Percentiles rank a stretch among this genome's conserved stretches.
These are phyloP conservation scores for Eutolmus rufibarbis DNA, from an alignment of 2,888 invertebrate species.

Conservation along the genomic window DNA sequence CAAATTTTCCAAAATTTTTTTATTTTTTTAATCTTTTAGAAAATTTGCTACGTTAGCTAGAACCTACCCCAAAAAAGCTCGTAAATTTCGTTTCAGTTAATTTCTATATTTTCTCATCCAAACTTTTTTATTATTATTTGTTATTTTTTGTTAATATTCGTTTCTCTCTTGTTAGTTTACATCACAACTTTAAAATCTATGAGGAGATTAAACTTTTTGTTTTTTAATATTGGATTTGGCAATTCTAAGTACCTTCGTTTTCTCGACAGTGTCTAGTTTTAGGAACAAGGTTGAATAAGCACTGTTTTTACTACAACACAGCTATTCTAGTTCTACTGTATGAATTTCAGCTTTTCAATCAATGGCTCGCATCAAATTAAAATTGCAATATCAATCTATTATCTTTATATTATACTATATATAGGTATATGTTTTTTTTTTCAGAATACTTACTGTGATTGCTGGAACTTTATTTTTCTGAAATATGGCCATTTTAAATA, in stretches of 20 bases:
- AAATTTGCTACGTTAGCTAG: neutral
- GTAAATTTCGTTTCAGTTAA: neutral
- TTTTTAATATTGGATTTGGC: neutral
- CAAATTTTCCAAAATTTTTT: neutral
- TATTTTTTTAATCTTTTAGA: neutral
- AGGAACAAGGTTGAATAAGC: neutral
- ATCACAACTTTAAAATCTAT: neutral
- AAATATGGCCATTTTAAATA: neutral
- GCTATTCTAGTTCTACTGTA: neutral
- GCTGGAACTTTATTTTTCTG: neutral
- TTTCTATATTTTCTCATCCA: neutral
- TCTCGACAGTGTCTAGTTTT: neutral
- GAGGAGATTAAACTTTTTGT: slow-evolving; percentile 17
- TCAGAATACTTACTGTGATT: neutral
- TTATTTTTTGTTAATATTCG: neutral
- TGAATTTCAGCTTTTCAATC: neutral
- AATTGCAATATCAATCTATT: neutral
- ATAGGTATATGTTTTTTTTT: neutral
- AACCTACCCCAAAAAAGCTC: slow-evolving; percentile 18
- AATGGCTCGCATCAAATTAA: neutral
- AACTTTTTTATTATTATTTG: neutral
- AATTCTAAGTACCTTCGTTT: neutral
- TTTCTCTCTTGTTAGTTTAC: slow-evolving; percentile 4
- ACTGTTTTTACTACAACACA: neutral
- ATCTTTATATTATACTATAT: too few relatives aligned